phyloP scores from a whole-genome alignment of 2,888 invertebrate species.

The Pachliopta kotzebuea region DNA sequence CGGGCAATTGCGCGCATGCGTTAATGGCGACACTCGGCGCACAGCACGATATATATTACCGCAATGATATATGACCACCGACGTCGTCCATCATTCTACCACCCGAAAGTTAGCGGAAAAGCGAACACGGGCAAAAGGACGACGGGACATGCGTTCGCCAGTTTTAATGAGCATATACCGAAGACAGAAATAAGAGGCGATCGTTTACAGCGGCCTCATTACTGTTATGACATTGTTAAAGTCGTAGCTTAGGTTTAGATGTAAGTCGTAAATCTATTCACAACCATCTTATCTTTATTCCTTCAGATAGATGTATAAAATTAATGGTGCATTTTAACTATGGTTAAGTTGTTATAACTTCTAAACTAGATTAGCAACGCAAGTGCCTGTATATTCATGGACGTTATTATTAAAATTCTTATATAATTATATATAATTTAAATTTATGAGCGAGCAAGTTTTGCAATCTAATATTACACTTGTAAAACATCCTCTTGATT shows the following conservation, averaged over 20 bases:
- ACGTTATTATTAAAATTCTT: background rate
- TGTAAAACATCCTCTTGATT: constrained; percentile 59
- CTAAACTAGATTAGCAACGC: background rate
- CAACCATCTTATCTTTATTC: constrained; percentile 33
- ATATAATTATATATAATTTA: background rate
- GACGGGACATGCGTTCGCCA: constrained; percentile 50
- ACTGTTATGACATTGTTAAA: constrained; percentile 76
- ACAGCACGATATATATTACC: constrained; percentile 75
- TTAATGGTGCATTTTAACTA: constrained; percentile 9
- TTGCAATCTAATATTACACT: constrained; percentile 39
- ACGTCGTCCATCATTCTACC: constrained; percentile 77
- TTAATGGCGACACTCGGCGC: constrained; percentile 79
- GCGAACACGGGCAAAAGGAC: constrained; percentile 64
- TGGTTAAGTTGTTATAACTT: background rate
- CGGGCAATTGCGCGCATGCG: constrained; percentile 73
- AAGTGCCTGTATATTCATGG: background rate
- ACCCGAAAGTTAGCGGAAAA: constrained; percentile 79
- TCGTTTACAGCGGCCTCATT: constrained; percentile 66
- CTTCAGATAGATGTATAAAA: constrained; percentile 20
- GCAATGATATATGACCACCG: constrained; percentile 76
- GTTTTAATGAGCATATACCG: constrained; percentile 77
- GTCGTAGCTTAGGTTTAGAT: constrained; percentile 53
- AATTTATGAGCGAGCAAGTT: constrained; percentile 39
- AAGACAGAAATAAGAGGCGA: constrained; percentile 76
- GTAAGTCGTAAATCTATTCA: constrained; percentile 47